These are phyloP conservation scores for Actinia equina DNA, from an alignment of 64 coral and sea anemone genomes.

Conservation along the genomic window DNA sequence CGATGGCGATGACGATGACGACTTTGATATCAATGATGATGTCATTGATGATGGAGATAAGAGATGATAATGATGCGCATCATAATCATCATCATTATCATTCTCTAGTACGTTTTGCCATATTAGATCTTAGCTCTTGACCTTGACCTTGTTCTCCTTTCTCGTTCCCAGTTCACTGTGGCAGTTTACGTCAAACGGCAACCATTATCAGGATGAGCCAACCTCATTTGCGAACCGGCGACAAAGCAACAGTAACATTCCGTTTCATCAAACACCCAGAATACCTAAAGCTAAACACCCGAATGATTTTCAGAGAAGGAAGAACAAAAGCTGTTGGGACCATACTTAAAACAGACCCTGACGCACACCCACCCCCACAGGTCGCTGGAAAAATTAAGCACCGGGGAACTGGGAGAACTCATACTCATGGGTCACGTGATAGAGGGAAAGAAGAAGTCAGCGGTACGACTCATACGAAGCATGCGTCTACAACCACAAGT, in stretches of 20 bases:
- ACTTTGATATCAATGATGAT: neutral
- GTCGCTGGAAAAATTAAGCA: constrained; percentile 82
- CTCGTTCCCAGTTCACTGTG: constrained; percentile 79
- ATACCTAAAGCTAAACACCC: constrained; percentile 84
- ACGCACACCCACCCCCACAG: constrained; percentile 74
- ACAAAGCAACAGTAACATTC: constrained; percentile 91
- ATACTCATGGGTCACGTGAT: constrained; percentile 18
- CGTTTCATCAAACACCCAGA: constrained; percentile 96
- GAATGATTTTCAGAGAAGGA: constrained; percentile 97
- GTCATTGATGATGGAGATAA: too few relatives aligned
- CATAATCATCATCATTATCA: neutral
- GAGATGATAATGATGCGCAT: too few relatives aligned
- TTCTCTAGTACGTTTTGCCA: neutral
- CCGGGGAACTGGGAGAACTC: constrained; percentile 59
- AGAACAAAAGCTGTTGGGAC: constrained; percentile 98
- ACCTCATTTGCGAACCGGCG: constrained; percentile 81
- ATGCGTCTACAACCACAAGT: neutral
- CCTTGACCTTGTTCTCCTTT: neutral
- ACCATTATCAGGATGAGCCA: constrained; percentile 94
- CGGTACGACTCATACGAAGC: neutral
- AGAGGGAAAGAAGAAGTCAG: neutral
- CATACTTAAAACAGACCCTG: constrained; percentile 72
- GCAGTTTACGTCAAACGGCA: constrained; percentile 89
- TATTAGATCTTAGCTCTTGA: neutral
- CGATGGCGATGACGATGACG: too few relatives aligned